Conservation (phyloP, 1,140 invertebrate genomes). For the Cydia strobilella region DNA sequence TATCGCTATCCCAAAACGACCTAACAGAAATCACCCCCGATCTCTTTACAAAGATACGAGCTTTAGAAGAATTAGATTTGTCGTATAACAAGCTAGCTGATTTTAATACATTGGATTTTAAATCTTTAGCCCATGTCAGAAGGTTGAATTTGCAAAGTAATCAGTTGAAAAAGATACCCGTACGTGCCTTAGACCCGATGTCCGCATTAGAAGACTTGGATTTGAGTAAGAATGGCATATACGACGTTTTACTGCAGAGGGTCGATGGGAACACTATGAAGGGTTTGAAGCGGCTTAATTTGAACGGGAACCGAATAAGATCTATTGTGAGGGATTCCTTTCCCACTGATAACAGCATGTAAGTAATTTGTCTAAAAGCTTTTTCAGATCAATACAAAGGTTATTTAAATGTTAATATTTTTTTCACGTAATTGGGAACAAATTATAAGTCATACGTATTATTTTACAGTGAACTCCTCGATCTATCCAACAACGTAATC, state of each 20-base stretch:
- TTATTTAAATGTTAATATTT: too few relatives aligned
- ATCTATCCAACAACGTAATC: constrained; percentile 75
- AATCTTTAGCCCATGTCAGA: constrained; percentile 57
- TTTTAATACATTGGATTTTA: constrained; percentile 67
- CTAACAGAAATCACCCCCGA: constrained; percentile 66
- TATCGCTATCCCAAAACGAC: constrained; percentile 69
- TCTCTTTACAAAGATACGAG: constrained; percentile 64
- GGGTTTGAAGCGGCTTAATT: constrained; percentile 60
- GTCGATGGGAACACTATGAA: constrained; percentile 50
- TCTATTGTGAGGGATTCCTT: constrained; percentile 68
- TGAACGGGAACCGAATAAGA: constrained; percentile 68
- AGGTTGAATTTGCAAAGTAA: constrained; percentile 70
- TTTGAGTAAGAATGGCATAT: constrained; percentile 71
- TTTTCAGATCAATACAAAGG: too few relatives aligned
- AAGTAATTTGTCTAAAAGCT: constrained; percentile 44
- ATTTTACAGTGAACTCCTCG: constrained; percentile 68
- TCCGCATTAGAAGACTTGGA: constrained; percentile 65
- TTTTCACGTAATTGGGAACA: too few relatives aligned
- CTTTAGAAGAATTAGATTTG: constrained; percentile 76
- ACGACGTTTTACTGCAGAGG: constrained; percentile 55
- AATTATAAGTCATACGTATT: constrained; percentile 19
- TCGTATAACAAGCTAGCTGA: constrained; percentile 78
- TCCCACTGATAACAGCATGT: constrained; percentile 64
- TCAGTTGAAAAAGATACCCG: constrained; percentile 61
- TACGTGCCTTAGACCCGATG: constrained; percentile 60